These are phyloP conservation scores for Tachuris rubrigastra DNA, from an alignment of 2,113 vertebrate species.

Conservation along the genomic window DNA sequence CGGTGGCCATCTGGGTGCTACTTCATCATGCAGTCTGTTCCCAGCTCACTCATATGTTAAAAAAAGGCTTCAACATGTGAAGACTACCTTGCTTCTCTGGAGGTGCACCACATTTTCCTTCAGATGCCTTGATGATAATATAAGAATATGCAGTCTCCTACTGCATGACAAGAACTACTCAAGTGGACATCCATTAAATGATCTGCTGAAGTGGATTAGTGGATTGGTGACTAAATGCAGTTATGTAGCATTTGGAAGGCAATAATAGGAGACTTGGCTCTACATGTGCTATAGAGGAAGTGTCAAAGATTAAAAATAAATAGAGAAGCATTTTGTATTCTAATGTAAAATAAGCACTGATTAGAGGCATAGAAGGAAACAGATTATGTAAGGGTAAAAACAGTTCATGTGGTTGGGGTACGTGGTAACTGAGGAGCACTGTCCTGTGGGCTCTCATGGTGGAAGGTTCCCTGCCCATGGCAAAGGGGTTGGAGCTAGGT, in stretches of 20 bases:
- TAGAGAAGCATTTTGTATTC: background rate
- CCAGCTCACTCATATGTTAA: conserved; percentile 27
- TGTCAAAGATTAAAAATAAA: conserved; percentile 33
- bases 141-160: background rate
- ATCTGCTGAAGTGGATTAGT: background rate
- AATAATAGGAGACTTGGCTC: background rate
- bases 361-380: background rate
- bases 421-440: background rate
- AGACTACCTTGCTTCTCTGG: background rate
- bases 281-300: conserved; percentile 26
- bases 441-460: fast-evolving
- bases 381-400: background rate
- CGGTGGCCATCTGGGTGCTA: conserved; percentile 51
- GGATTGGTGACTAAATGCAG: background rate
- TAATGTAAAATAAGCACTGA: background rate
- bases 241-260: background rate
- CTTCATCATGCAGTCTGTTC: conserved; percentile 61
- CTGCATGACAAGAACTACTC: background rate
- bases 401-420: fast-evolving
- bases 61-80: background rate
- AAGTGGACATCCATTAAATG: background rate
- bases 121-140: background rate
- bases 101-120: background rate
- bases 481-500: background rate
- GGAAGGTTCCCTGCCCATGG: background rate